These are phyloP conservation scores for Myotis pilosus DNA, from an alignment of 2,797 vertebrate species.

Conservation along the genomic window DNA sequence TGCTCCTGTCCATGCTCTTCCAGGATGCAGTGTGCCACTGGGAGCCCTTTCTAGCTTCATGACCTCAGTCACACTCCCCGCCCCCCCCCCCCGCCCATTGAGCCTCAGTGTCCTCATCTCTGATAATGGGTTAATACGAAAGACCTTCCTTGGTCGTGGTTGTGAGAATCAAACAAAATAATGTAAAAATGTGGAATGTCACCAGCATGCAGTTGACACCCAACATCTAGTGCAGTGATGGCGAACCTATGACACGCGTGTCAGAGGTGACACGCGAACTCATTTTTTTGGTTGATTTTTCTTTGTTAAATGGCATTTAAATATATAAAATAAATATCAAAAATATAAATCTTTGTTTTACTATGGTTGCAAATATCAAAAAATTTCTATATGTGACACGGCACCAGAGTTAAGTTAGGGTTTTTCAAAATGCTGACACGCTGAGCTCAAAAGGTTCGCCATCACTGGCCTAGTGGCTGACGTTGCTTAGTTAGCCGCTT, in stretches of 20 bases:
- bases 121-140: not conserved
- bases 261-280: too few relatives aligned
- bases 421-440: too few relatives aligned
- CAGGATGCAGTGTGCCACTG: not conserved
- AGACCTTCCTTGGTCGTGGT: not conserved
- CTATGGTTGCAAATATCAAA: too few relatives aligned
- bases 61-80: not conserved
- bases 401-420: too few relatives aligned
- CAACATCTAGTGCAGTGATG: not conserved
- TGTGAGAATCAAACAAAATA: not conserved
- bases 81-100: accelerated
- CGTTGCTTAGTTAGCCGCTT: accelerated
- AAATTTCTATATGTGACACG: too few relatives aligned
- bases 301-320: too few relatives aligned
- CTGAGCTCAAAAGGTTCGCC: too few relatives aligned
- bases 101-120: accelerated
- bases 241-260: too few relatives aligned
- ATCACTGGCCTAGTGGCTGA: not conserved
- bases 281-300: too few relatives aligned
- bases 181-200: too few relatives aligned
- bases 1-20: accelerated
- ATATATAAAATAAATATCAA: too few relatives aligned
- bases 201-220: not conserved
- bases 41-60: not conserved
- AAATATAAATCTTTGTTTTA: too few relatives aligned